Conservation (phyloP, 2,888 invertebrate species). For the Sarcophaga rosellei region DNA sequence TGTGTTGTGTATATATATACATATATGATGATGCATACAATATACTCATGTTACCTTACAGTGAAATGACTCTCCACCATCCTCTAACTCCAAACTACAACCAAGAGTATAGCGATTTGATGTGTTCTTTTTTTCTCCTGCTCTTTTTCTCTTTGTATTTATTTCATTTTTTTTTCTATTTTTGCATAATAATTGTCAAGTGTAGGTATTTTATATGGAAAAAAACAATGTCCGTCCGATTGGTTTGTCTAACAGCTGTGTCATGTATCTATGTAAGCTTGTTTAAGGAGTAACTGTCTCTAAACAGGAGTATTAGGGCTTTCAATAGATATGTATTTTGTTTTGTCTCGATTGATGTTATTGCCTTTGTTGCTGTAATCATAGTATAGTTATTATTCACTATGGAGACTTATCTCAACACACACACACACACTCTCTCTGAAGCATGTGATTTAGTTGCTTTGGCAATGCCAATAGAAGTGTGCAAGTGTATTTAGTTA, state of each 20-base stretch:
- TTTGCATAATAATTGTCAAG: conserved; percentile 61
- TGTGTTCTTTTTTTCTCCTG: not conserved
- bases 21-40: too few relatives aligned
- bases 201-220: conserved; percentile 50
- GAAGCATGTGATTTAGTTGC: not conserved
- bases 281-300: not conserved
- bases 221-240: not conserved
- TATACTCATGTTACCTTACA: too few relatives aligned
- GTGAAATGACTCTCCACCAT: too few relatives aligned
- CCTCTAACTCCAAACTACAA: too few relatives aligned
- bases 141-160: conserved; percentile 19
- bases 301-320: not conserved
- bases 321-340: not conserved
- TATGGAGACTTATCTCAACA: conserved; percentile 2
- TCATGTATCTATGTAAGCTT: not conserved
- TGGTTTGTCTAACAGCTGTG: conserved; percentile 3
- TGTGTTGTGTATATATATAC: too few relatives aligned
- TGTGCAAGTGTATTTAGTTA: not conserved
- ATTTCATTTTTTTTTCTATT: conserved; percentile 12
- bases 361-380: conserved; percentile 20
- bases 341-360: conserved; percentile 9
- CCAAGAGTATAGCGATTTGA: too few relatives aligned
- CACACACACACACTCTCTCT: not conserved
- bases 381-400: conserved; percentile 37
- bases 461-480: not conserved